Evolutionary conservation across 2,888 invertebrate species (phyloP).

Genomic region (Melanostoma scalare): DNA sequence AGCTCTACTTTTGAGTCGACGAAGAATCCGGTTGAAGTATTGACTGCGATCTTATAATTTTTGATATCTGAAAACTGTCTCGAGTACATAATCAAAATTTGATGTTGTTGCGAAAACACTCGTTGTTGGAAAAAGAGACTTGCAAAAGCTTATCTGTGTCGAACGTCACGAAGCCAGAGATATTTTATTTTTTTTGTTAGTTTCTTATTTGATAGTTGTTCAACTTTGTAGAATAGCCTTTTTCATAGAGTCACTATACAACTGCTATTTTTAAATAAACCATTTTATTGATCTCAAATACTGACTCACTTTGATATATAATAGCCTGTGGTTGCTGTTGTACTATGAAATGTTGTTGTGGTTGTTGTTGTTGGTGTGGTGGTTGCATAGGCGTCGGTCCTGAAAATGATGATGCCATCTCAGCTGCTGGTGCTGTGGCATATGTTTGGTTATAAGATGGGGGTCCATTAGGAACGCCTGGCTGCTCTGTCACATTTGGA

Average conservation of each 20-base stretch:
- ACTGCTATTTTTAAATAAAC: not conserved
- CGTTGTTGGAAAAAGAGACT: too few relatives aligned
- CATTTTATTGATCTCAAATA: not conserved
- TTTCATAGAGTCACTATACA: not conserved
- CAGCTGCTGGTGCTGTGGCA: slow-evolving; percentile 15
- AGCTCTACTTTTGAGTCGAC: too few relatives aligned
- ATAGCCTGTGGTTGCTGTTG: not conserved
- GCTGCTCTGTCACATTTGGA: not conserved
- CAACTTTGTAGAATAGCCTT: too few relatives aligned
- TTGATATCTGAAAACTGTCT: too few relatives aligned
- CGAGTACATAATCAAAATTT: too few relatives aligned
- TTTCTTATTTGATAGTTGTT: too few relatives aligned
- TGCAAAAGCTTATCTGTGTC: too few relatives aligned
- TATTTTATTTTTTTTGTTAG: too few relatives aligned
- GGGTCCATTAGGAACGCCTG: slow-evolving; percentile 15
- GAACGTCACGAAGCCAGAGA: too few relatives aligned
- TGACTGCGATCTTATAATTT: too few relatives aligned
- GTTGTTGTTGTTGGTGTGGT: slow-evolving; percentile 11
- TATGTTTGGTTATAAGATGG: slow-evolving; percentile 22
- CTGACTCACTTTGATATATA: slow-evolving; percentile 41
- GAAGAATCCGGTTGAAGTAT: too few relatives aligned
- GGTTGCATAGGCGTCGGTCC: not conserved
- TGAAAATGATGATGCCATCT: not conserved
- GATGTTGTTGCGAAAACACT: too few relatives aligned
- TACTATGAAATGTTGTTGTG: not conserved